Conservation (phyloP, 2,888 invertebrate species). For the Perizoma flavofasciatum region DNA sequence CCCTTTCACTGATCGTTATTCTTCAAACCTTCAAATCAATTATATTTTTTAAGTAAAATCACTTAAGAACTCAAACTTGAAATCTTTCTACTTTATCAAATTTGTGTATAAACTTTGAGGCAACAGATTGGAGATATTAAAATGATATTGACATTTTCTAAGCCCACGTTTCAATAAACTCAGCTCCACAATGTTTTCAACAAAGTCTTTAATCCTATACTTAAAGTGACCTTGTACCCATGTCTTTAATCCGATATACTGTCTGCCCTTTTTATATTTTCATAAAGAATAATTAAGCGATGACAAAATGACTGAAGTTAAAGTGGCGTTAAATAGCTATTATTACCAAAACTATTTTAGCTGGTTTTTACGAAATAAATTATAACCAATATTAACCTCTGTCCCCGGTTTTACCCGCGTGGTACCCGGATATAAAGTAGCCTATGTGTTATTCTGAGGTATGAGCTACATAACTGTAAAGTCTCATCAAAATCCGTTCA, state of each 20-base stretch:
- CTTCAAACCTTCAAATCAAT: no score
- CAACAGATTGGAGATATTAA: slow-evolving; percentile 29
- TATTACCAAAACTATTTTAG: background rate
- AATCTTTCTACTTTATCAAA: slow-evolving; percentile 7
- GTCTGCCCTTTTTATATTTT: slow-evolving; percentile 34
- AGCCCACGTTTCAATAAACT: slow-evolving; percentile 30
- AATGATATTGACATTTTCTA: slow-evolving; percentile 36
- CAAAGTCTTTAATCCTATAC: slow-evolving; percentile 34
- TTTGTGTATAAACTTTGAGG: slow-evolving; percentile 22
- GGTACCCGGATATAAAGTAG: no score
- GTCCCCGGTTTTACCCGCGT: no score
- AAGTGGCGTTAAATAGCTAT: background rate
- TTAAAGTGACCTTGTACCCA: slow-evolving; percentile 30
- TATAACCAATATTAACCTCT: no score
- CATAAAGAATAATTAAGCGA: slow-evolving; percentile 21
- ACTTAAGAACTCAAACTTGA: background rate
- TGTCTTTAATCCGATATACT: slow-evolving; percentile 13
- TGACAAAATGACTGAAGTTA: background rate
- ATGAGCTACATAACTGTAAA: no score
- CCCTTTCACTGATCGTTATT: no score
- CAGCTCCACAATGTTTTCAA: slow-evolving; percentile 26
- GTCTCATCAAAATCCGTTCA: no score
- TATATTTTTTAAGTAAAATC: no score
- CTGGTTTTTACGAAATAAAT: no score
- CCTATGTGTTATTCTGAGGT: no score